Percentiles rank a stretch among this genome's conserved stretches.
phyloP scores from a whole-genome alignment of 64 coral and sea anemone genomes.

The Orbicella faveolata region DNA sequence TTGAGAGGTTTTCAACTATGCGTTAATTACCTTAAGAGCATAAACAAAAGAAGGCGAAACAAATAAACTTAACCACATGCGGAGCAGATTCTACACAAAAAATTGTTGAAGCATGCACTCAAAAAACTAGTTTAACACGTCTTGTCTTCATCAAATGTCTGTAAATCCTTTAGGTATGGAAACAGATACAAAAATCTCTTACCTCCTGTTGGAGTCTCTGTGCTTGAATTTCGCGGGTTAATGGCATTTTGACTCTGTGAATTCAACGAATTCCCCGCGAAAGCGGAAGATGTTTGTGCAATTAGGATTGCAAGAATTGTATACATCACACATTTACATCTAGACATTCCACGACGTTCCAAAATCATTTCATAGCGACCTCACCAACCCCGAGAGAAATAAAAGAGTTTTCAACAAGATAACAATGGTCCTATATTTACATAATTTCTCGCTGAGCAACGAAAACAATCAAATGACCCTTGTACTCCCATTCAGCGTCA shows the following conservation, averaged over 20 bases:
- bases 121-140: not conserved
- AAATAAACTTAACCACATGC: not conserved
- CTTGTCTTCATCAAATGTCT: not conserved
- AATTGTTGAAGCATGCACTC: not conserved
- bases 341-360: not conserved
- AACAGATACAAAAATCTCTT: not conserved
- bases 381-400: not conserved
- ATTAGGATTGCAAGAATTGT: not conserved
- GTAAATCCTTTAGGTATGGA: not conserved
- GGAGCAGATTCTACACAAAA: not conserved
- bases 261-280: not conserved
- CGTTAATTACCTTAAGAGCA: not conserved
- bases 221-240: conserved; percentile 1
- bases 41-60: not conserved
- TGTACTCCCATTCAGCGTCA: not conserved
- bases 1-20: not conserved
- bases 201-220: not conserved
- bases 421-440: not conserved
- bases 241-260: conserved; percentile 4
- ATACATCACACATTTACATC: too few relatives aligned
- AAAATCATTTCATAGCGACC: not conserved
- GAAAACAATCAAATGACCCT: not conserved
- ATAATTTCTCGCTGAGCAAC: not conserved
- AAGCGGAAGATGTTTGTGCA: not conserved
- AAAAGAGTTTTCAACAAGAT: not conserved